Percentiles rank a stretch among this genome's conserved stretches.
Conservation (phyloP, 2,113 vertebrate species). For the Varanus salvator region DNA sequence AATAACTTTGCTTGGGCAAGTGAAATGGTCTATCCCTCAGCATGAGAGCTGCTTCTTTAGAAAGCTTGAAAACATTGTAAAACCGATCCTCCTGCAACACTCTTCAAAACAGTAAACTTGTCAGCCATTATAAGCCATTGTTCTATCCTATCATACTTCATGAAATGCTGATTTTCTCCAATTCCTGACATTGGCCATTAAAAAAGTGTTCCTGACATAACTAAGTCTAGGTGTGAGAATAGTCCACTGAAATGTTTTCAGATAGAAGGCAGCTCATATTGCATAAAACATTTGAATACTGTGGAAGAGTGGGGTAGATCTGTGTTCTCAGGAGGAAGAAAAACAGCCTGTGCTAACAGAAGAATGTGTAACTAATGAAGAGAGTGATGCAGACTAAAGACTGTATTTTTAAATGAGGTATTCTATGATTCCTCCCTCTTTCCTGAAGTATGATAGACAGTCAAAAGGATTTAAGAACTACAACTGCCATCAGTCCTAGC, state of each 20-base stretch:
- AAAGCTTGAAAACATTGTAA: conserved; percentile 5
- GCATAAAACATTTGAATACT: background rate
- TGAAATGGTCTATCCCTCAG: background rate
- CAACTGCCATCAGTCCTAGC: too few species aligned
- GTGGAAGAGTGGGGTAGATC: background rate
- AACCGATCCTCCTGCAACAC: background rate
- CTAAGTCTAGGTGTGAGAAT: background rate
- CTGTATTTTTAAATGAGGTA: background rate
- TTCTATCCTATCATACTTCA: background rate
- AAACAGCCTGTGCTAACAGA: background rate
- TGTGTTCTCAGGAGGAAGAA: background rate
- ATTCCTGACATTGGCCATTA: background rate
- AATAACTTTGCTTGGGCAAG: conserved; percentile 2
- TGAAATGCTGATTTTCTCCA: background rate
- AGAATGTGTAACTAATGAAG: background rate
- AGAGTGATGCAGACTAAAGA: background rate
- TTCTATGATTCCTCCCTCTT: background rate
- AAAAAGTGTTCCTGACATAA: background rate
- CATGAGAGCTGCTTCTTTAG: background rate
- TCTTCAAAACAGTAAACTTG: background rate
- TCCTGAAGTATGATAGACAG: background rate
- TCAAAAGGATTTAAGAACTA: background rate
- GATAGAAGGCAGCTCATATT: background rate
- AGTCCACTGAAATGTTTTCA: background rate
- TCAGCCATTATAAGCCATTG: background rate